phyloP scores from a whole-genome alignment of 23 tunicate species.

The Ascidia mentula region DNA sequence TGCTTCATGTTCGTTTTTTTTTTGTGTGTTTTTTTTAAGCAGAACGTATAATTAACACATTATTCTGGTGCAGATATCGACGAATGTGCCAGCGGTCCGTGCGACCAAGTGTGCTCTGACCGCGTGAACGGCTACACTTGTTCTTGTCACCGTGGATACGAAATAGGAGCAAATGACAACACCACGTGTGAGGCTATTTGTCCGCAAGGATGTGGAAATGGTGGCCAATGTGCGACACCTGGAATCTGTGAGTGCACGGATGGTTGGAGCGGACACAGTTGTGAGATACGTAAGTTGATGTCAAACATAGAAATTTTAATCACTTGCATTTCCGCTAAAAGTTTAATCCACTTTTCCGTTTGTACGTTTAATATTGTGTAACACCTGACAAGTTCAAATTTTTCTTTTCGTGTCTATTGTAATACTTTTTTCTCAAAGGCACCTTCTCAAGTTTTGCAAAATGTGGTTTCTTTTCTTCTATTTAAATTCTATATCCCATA shows the following conservation, averaged over 20 bases:
- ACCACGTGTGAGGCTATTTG: conserved; percentile 8
- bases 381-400: too few species aligned
- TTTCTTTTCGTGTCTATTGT: too few species aligned
- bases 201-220: conserved; percentile 27
- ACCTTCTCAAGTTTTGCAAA: too few species aligned
- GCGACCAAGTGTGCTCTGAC: conserved; percentile 8
- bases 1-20: too few species aligned
- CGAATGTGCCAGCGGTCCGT: conserved; percentile 18
- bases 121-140: neutral
- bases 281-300: conserved; percentile 13
- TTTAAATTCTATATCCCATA: too few species aligned
- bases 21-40: neutral
- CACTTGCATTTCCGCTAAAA: neutral
- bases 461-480: too few species aligned
- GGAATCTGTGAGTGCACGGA: conserved; percentile 11
- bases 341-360: too few species aligned
- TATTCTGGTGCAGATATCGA: conserved; percentile 10
- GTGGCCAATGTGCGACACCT: conserved; percentile 12
- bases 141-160: conserved; percentile 8
- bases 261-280: conserved; percentile 18
- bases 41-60: too few species aligned
- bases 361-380: too few species aligned
- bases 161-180: neutral
- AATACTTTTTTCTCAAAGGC: too few species aligned
- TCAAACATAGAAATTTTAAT: neutral